These are phyloP conservation scores for Ormyrus rosae DNA, from an alignment of 2,888 invertebrate genomes.

Conservation along the genomic window DNA sequence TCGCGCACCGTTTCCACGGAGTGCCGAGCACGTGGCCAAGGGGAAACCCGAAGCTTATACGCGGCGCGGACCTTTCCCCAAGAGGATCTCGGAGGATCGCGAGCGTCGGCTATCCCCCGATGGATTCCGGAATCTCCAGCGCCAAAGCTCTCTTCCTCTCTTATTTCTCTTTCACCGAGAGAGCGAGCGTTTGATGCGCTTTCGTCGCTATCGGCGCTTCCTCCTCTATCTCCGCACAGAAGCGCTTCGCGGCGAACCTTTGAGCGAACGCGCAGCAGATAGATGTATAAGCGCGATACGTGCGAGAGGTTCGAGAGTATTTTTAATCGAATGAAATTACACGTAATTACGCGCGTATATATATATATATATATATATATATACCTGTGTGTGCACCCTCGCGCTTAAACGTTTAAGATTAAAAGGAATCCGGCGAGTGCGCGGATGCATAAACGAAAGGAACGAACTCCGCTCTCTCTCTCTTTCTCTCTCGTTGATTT, in stretches of 20 bases:
- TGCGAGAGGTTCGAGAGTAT: background rate
- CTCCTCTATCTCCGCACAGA: background rate
- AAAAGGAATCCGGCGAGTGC: conserved; percentile 64
- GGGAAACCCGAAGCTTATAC: conserved; percentile 21
- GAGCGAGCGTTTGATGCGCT: too few species aligned
- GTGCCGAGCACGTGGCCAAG: background rate
- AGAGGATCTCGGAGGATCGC: conserved; percentile 30
- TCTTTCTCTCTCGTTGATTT: conserved; percentile 27
- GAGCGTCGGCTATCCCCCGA: conserved; percentile 19
- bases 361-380: too few species aligned
- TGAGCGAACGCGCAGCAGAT: background rate
- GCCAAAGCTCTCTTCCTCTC: too few species aligned
- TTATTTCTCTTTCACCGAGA: background rate
- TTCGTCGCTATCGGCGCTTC: background rate
- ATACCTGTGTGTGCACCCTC: conserved; percentile 43
- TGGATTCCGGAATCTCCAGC: conserved; percentile 19
- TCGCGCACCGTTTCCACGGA: too few species aligned
- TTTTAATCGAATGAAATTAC: conserved; percentile 68
- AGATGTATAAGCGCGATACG: conserved; percentile 24
- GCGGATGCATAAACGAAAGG: conserved; percentile 36
- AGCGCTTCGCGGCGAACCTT: conserved; percentile 11
- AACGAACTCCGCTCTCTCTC: background rate
- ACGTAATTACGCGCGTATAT: conserved; percentile 63
- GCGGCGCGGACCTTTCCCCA: conserved; percentile 23
- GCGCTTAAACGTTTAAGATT: conserved; percentile 64